A percentile compares a stretch with the other conserved stretches of the same genome.
Evolutionary conservation across 2,888 invertebrate genomes (phyloP).

Genomic region (Ectropis crepuscularia): DNA sequence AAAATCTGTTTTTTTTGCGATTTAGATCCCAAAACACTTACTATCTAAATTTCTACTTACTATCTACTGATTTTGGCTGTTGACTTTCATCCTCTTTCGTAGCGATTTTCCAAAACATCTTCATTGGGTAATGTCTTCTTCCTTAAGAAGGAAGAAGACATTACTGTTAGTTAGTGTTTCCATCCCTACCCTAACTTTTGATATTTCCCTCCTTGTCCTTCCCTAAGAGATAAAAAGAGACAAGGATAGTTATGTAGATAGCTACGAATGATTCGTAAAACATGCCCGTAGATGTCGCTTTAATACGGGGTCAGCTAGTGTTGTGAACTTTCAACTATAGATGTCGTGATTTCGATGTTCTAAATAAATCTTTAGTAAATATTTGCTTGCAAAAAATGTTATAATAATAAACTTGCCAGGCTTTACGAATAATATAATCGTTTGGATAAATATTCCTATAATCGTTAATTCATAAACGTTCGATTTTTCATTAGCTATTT

Average conservation of each 20-base stretch:
- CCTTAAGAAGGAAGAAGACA: no score
- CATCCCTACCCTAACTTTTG: no score
- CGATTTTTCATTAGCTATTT: background rate
- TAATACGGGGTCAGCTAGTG: conserved; percentile 21
- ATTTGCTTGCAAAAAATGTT: background rate
- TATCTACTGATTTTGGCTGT: no score
- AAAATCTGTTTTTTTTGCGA: no score
- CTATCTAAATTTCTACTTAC: no score
- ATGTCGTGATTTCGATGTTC: conserved; percentile 28
- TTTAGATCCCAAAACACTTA: no score
- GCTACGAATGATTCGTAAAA: conserved; percentile 2
- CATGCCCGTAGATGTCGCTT: conserved; percentile 29
- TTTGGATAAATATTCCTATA: background rate
- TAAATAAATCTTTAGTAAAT: background rate
- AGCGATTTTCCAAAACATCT: no score
- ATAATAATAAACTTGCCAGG: background rate
- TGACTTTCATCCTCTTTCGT: no score
- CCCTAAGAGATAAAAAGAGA: background rate
- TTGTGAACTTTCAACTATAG: conserved; percentile 24
- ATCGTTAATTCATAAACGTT: background rate
- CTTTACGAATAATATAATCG: background rate
- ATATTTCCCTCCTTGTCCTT: background rate
- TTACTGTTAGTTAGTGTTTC: no score
- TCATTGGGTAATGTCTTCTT: no score
- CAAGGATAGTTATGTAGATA: conserved; percentile 4